Percentiles rank a stretch among this genome's conserved stretches.
Evolutionary conservation across 1,140 invertebrate species (phyloP).

Genomic region (Homalodisca vitripennis): DNA sequence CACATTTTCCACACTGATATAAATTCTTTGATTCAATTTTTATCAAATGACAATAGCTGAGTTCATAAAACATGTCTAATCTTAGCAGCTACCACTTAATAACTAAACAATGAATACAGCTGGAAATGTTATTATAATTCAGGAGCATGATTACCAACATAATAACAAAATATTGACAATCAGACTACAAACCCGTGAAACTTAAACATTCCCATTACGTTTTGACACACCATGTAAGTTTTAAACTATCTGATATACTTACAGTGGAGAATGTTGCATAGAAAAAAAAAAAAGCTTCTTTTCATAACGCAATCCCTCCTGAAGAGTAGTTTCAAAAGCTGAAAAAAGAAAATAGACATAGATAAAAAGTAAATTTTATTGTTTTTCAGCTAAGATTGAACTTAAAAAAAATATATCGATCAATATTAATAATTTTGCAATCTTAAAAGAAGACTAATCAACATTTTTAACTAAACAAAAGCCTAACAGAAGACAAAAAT

Average conservation of each 20-base stretch:
- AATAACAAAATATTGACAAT: neutral
- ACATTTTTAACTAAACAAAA: neutral
- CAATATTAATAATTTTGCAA: neutral
- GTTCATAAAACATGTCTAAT: no score
- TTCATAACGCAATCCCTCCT: constrained; percentile 42
- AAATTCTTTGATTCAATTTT: no score
- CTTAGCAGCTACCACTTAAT: no score
- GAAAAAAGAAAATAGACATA: no score
- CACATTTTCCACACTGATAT: no score
- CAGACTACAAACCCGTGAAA: no score
- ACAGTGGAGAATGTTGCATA: constrained; percentile 89
- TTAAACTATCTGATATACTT: constrained; percentile 44
- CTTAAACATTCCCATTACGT: constrained; percentile 14
- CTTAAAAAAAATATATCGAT: neutral
- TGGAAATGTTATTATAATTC: no score
- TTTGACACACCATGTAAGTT: constrained; percentile 24
- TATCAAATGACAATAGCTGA: no score
- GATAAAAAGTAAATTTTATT: no score
- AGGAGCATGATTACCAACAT: no score
- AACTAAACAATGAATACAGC: no score
- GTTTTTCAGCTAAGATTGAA: neutral
- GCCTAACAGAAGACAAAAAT: neutral
- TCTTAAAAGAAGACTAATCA: constrained; percentile 2
- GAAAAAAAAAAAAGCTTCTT: constrained; percentile 79
- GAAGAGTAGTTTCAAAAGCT: constrained; percentile 49